These are phyloP conservation scores for Rambutsinella grinnellia DNA, from an alignment of 2,888 invertebrate species.

Conservation along the genomic window DNA sequence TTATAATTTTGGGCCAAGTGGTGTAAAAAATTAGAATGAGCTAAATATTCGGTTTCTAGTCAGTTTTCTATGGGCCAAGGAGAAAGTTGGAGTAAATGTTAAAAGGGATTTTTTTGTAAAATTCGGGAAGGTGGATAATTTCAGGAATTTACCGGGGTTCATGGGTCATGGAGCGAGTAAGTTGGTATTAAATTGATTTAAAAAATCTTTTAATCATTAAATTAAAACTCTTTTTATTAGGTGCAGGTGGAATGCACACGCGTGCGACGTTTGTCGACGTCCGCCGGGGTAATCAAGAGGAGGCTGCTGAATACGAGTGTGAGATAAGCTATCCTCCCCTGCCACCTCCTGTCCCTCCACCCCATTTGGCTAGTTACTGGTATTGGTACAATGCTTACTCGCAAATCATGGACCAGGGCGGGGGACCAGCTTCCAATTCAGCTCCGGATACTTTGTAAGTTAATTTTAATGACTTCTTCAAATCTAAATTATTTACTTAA, in stretches of 20 bases:
- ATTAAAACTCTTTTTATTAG: constrained; percentile 10
- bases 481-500: not conserved
- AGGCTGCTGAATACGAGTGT: constrained; percentile 59
- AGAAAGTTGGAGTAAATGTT: no score
- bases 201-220: not conserved
- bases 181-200: constrained; percentile 18
- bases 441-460: constrained; percentile 28
- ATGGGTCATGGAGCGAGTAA: constrained; percentile 64
- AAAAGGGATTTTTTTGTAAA: not conserved
- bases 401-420: constrained; percentile 50
- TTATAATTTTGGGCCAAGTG: no score
- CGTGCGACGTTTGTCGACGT: constrained; percentile 60
- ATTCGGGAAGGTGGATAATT: constrained; percentile 32
- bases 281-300: constrained; percentile 43
- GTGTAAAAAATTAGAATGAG: not conserved
- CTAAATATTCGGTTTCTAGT: not conserved
- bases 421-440: constrained; percentile 8
- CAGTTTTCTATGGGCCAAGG: no score
- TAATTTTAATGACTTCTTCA: no score
- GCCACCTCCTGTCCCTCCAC: constrained; percentile 38
- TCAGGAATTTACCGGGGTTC: constrained; percentile 49
- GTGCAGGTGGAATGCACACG: constrained; percentile 50
- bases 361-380: constrained; percentile 59
- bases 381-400: constrained; percentile 63
- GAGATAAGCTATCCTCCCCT: constrained; percentile 59